Percentiles rank a stretch among this genome's conserved stretches.
These are phyloP conservation scores for Malaclemys terrapin DNA, from an alignment of 2,113 vertebrate species.

Conservation along the genomic window DNA sequence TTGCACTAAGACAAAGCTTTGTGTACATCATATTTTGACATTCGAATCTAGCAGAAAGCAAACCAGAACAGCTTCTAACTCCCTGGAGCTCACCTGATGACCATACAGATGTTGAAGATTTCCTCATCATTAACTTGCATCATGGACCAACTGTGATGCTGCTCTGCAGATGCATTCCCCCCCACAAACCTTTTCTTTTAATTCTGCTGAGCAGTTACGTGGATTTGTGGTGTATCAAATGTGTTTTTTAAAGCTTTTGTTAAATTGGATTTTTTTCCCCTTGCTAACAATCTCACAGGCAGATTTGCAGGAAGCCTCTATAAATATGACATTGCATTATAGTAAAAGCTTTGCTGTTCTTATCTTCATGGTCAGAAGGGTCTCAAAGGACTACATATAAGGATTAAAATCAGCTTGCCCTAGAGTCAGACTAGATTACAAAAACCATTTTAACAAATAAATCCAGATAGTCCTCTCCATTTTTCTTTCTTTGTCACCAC, in stretches of 20 bases:
- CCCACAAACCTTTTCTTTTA: not conserved
- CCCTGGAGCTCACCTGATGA: not conserved
- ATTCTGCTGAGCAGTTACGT: not conserved
- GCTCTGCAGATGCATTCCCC: not conserved
- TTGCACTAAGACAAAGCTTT: slow-evolving; percentile 43
- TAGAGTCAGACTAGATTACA: slow-evolving; percentile 58
- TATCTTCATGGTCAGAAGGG: slow-evolving; percentile 63
- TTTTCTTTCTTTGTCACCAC: not conserved
- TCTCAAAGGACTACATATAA: slow-evolving; percentile 56
- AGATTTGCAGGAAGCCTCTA: slow-evolving; percentile 73
- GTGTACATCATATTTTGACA: slow-evolving; percentile 45
- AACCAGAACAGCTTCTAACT: not conserved
- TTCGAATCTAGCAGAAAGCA: not conserved
- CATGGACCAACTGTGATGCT: not conserved
- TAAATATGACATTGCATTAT: slow-evolving; percentile 67
- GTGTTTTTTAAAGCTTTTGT: slow-evolving; percentile 44
- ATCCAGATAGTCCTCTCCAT: slow-evolving; percentile 25
- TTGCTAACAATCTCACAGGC: slow-evolving; percentile 30
- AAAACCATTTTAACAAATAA: slow-evolving; percentile 58
- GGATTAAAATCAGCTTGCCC: slow-evolving; percentile 62
- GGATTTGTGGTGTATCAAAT: not conserved
- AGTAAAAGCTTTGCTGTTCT: slow-evolving; percentile 72
- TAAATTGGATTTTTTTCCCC: slow-evolving; percentile 62
- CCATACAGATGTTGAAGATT: not conserved
- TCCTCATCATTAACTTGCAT: not conserved